Base-by-base conservation (phyloP, 2,888 invertebrate species). In the Neria commutata region DNA sequence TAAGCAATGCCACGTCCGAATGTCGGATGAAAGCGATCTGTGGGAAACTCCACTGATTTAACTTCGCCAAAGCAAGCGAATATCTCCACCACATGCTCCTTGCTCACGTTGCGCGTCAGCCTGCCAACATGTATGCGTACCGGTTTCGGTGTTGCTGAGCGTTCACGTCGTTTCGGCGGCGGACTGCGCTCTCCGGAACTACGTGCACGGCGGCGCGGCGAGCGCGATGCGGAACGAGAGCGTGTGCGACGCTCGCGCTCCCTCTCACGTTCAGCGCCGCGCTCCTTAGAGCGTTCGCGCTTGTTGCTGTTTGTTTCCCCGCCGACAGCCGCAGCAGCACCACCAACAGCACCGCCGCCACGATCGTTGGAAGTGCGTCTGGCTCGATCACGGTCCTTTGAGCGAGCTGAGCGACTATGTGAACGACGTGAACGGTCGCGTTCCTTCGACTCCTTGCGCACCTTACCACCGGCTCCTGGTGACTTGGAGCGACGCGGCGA, bases 1-100 rank as follows among this genome's bases (percentile, higher is more conserved):
- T 98, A 98, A 11, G 95, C 96, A 81, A 93, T 94, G 1, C 97
- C 96, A 25, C 94, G 87, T n/a, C 94, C 92, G 68, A 94, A 87
- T 75, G 92, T 91, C 0, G 91, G 88, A 81, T 98, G 97, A 56
- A 90, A 84, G 65, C 96, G 88, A 75, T 98, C 98, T 63, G 87
- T 85, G 0, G 94, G 94, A 77, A 95, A 92, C 75, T 98, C 98
- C 0, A 98, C 89, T 73, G 87, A 85, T 81, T 95, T 95, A 1
- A 98, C 89, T 54, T 86, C 86, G 14, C 94, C 94, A 72, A 93
- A 94, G 8, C 89, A 88, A n/a, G 91, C 88, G 78, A 97, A 97
- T 73, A 97, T 96, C 82, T 97, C 96, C 65, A 87, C 83, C 45
- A 97, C 86, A 78, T 96, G 96, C 1, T 95, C 95, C 73, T 91